Base-by-base conservation (phyloP, 2,888 invertebrate genomes). In the Pheosia tremula region DNA sequence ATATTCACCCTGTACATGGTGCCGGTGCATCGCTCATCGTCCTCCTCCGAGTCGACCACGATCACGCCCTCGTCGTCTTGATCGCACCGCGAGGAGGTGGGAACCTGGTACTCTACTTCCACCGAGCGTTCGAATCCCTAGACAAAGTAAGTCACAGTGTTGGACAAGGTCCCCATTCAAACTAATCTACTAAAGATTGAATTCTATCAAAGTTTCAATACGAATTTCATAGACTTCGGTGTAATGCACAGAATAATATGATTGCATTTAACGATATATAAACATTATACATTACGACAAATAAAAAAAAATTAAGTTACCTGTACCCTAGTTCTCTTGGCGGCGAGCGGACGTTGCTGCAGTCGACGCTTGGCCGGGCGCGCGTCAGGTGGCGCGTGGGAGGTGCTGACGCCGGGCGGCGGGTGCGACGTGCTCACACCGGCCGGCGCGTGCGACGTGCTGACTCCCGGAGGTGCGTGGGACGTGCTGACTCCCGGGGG, bases 51-150 rank as follows among this genome's bases (percentile, higher is more conserved):
- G 81, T 97, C 97, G 0, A 97, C 96, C 5, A 96, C 96, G 55
- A 97, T 96, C 53, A 97, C 96, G 24, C 95, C 95, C 71, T 97
- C 97, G 81, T 97, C 97, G 78, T 97, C 97, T 82, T 97, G 97
- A 83, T 97, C 97, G 64, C 97, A 95, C 78, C 97, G 97, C 41
- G 97, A 97, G 37, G 97, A 97, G 0, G 97, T 97, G 7, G 97
- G 97, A 63, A 97, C 97, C 91, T 97, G 96, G 82, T 96, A 96
- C 80, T 97, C 97, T n/a, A 96, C 96, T 80, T 96, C 96, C 56
- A 95, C 95, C 3, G 95, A 95, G 68, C 95, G 94, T 62, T 95
- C 95, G 72, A 96, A 95, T 58, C 95, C 95, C 89, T 94, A 68
- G 57, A 67, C 62, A 39, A 11, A 56, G 41, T 41, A 24, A 24